phyloP scores from a whole-genome alignment of 2,113 vertebrate genomes.

The Procavia capensis region DNA sequence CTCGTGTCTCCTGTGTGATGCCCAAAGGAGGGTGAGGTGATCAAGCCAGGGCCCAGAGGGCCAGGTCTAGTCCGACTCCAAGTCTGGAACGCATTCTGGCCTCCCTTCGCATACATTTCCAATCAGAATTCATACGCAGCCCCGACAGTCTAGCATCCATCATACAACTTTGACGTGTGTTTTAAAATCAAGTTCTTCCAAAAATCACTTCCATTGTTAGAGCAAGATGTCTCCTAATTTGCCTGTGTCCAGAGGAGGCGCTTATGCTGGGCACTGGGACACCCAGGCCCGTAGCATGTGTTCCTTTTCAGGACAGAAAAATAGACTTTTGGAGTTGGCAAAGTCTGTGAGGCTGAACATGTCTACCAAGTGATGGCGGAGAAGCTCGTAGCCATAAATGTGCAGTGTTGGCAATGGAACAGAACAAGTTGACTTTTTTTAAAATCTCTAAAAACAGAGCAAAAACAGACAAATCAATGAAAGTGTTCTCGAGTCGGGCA shows the following conservation, averaged over 20 bases:
- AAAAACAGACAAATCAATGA: too few relatives aligned
- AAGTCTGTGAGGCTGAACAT: not conserved
- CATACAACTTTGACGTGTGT: not conserved
- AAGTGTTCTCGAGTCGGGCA: not conserved
- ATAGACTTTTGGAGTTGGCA: not conserved
- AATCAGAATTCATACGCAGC: not conserved
- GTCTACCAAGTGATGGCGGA: not conserved
- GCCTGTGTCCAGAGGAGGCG: not conserved
- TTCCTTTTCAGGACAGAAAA: not conserved
- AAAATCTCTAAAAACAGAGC: not conserved
- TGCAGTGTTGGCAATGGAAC: not conserved
- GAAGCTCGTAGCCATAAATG: not conserved
- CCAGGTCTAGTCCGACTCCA: too few relatives aligned
- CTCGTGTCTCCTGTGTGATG: too few relatives aligned
- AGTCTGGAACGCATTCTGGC: accelerated
- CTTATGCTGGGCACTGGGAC: not conserved
- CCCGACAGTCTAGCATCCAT: not conserved
- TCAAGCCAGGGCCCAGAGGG: not conserved
- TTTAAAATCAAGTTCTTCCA: not conserved
- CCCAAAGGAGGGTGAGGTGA: accelerated
- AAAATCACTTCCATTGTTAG: not conserved
- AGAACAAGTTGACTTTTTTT: not conserved
- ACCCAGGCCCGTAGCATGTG: not conserved
- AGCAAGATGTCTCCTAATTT: accelerated
- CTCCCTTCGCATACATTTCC: not conserved